Base-by-base conservation (phyloP, 2,113 vertebrate genomes). In the Bostrychus sinensis region DNA sequence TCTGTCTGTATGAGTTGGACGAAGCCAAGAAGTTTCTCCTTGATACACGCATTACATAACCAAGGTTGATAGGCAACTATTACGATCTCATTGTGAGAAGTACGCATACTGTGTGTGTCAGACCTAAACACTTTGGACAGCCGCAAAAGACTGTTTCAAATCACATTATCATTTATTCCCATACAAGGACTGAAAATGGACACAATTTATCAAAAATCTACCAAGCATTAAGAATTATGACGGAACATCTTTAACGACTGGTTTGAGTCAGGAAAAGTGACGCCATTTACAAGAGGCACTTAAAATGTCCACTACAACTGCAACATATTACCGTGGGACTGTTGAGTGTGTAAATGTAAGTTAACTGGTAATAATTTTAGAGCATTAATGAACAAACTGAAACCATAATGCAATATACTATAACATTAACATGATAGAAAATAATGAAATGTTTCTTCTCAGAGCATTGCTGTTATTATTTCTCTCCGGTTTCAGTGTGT, bases 41-140 rank as follows among this genome's bases (percentile, higher is more conserved):
- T 77, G 65, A 84, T 84, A 63, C 63, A 65, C 41, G 36, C 37
- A 75, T 89, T 86, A 66, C 67, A 78, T 81, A 84, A 90, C 68
- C 16, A 58, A 64, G 62, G 75, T 60, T 83, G 82, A 85, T 66
- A 63, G 67, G 64, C 58, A 78, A 66, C 70, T 53, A 64, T 75
- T 77, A 68, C 72, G 83, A 62, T 73, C 71, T 77, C 55, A 34
- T 17, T 20, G 19, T 66, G 74, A 16, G 51, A 86, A 13, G 46
- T 84, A 63, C 56, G 80, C 78, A 82, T 28, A 43, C 58, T 63
- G 72, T 53, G 67, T 54, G 71, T 34, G 25, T 86, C 62, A 75
- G 39, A 76, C 34, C 75, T 82, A 75, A 86, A 78, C 71, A 59
- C 58, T 62, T 10, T 4, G 42, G 41, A 76, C 55, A 51, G 61